Evolutionary conservation across 1,140 invertebrate species (phyloP).

Genomic region (Cotesia vestalis): DNA sequence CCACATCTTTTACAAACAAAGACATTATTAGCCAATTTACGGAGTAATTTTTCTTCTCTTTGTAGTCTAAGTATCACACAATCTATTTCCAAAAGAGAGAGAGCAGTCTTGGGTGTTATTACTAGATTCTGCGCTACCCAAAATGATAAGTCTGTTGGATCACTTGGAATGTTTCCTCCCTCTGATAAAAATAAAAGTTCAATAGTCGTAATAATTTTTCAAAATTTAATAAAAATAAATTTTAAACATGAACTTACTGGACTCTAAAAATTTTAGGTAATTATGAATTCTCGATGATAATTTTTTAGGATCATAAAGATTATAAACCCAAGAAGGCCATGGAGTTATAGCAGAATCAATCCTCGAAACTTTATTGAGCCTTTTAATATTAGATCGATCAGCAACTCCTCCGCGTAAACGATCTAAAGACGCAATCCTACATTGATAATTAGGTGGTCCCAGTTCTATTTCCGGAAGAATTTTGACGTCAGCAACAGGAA

Average conservation of each 20-base stretch:
- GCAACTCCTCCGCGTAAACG: slow-evolving; percentile 55
- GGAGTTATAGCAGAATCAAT: slow-evolving; percentile 65
- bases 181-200: slow-evolving; percentile 10
- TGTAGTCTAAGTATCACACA: slow-evolving; percentile 75
- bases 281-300: slow-evolving; percentile 64
- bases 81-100: slow-evolving; percentile 72
- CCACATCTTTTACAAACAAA: slow-evolving; percentile 75
- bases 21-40: slow-evolving; percentile 60
- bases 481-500: slow-evolving; percentile 67
- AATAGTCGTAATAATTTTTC: slow-evolving; percentile 29
- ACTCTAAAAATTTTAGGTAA: slow-evolving; percentile 52
- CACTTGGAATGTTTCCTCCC: slow-evolving; percentile 68
- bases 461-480: slow-evolving; percentile 74
- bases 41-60: slow-evolving; percentile 69
- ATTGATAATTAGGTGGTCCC: slow-evolving; percentile 62
- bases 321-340: slow-evolving; percentile 75
- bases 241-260: slow-evolving; percentile 23
- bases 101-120: slow-evolving; percentile 70
- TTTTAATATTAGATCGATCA: slow-evolving; percentile 43
- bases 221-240: slow-evolving; percentile 3
- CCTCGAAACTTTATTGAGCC: slow-evolving; percentile 53
- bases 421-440: slow-evolving; percentile 62
- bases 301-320: slow-evolving; percentile 72
- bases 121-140: slow-evolving; percentile 82
- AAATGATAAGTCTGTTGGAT: slow-evolving; percentile 77